A percentile compares a stretch with the other conserved stretches of the same genome.
phyloP scores from a whole-genome alignment of 2,797 vertebrate species.

The Thripadectes ignobilis region DNA sequence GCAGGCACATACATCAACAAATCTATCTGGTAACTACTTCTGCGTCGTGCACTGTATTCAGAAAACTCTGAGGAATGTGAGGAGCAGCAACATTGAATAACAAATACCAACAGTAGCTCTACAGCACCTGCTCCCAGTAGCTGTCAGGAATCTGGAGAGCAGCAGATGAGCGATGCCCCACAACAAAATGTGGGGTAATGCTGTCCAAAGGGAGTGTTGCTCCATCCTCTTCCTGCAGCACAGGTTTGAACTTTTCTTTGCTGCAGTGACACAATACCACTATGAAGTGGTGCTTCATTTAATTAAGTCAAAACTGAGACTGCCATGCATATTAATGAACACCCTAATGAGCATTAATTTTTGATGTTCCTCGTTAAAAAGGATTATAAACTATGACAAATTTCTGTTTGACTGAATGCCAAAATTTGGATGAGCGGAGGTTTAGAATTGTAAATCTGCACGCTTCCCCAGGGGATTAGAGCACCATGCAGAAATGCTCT shows the following conservation, averaged over 20 bases:
- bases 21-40: not conserved
- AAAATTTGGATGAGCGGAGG: conserved; percentile 63
- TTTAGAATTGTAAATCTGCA: conserved; percentile 67
- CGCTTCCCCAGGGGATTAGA: conserved; percentile 33
- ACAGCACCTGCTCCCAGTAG: not conserved
- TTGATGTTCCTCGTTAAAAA: conserved; percentile 80
- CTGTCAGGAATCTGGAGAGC: not conserved
- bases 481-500: conserved; percentile 46
- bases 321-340: conserved; percentile 78
- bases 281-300: conserved; percentile 68
- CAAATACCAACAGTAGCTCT: not conserved
- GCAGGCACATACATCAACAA: not conserved
- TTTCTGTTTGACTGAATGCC: conserved; percentile 78
- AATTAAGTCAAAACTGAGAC: conserved; percentile 77
- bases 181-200: not conserved
- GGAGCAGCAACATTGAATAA: not conserved
- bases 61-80: not conserved
- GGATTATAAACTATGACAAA: conserved; percentile 80
- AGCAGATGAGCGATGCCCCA: not conserved
- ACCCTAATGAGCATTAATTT: conserved; percentile 81
- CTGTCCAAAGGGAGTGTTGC: conserved; percentile 10
- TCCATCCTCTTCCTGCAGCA: conserved; percentile 14
- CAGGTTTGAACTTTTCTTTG: not conserved
- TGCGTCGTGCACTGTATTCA: rapidly evolving
- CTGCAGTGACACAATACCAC: conserved; percentile 41